Percentiles rank a stretch among this genome's conserved stretches.
Conservation (phyloP, 2,888 invertebrate species). For the Leucoma salicis region DNA sequence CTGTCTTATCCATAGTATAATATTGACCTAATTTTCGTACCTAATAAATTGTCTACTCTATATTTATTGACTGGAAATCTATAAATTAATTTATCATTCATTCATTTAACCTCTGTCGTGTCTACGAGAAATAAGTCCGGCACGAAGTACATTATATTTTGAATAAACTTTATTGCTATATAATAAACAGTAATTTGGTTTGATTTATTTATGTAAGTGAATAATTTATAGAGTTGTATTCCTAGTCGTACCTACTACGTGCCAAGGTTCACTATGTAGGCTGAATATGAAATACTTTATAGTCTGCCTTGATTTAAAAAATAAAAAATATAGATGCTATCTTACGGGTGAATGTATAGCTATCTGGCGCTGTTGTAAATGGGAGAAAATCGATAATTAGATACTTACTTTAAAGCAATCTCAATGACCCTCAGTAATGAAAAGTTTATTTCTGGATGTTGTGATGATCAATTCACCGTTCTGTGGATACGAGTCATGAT, state of each 20-base stretch:
- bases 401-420: no score
- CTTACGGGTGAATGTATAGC: no score
- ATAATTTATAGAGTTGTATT: neutral
- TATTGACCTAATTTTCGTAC: constrained; percentile 24
- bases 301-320: neutral
- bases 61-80: constrained; percentile 19
- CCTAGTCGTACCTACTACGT: neutral
- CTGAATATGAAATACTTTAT: neutral
- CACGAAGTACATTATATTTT: constrained; percentile 15
- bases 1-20: constrained; percentile 10
- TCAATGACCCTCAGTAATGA: no score
- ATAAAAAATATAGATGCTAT: no score
- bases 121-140: constrained; percentile 28
- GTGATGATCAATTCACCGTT: no score
- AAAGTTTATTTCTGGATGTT: no score
- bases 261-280: neutral
- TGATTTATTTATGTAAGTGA: constrained; percentile 1
- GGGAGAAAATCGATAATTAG: no score
- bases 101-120: constrained; percentile 34
- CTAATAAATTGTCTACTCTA: constrained; percentile 30
- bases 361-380: no score
- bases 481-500: no score
- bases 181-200: constrained; percentile 15
- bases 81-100: constrained; percentile 34
- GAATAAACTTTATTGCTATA: constrained; percentile 10